These are phyloP conservation scores for Aurelia coerulea DNA, from an alignment of 30 jellyfish, hydroid and myxozoan species.

Conservation along the genomic window DNA sequence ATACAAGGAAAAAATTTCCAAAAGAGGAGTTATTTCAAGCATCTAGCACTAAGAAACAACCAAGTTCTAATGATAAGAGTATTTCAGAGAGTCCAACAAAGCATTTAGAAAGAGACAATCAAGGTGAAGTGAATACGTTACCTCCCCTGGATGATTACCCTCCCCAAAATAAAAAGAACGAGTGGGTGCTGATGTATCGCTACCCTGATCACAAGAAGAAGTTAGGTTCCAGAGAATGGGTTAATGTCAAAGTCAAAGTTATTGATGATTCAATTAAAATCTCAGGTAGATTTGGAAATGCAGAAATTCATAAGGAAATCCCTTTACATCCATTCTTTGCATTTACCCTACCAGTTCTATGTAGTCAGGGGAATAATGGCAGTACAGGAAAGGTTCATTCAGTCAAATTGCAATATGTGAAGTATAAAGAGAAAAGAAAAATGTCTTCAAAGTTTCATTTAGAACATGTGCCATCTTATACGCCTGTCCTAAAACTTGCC, in stretches of 20 bases:
- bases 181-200: constrained; percentile 83
- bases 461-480: constrained; percentile 84
- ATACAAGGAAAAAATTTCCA: constrained; percentile 52
- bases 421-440: constrained; percentile 81
- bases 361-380: constrained; percentile 47
- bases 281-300: constrained; percentile 25
- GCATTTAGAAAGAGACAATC: neutral
- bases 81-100: neutral
- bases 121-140: neutral
- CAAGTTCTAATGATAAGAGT: neutral
- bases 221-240: constrained; percentile 75
- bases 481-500: constrained; percentile 82
- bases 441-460: constrained; percentile 36
- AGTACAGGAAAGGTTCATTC: constrained; percentile 70
- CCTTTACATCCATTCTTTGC: constrained; percentile 88
- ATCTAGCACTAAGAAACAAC: constrained; percentile 25
- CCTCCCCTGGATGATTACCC: constrained; percentile 77
- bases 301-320: constrained; percentile 70
- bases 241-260: constrained; percentile 62
- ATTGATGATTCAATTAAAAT: constrained; percentile 60
- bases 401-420: constrained; percentile 85
- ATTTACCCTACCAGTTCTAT: constrained; percentile 77
- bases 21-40: constrained; percentile 56
- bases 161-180: neutral
- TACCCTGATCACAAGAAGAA: constrained; percentile 66